Evolutionary conservation across 1,140 invertebrate species (phyloP).

Genomic region (Zaprionus camerounensis): DNA sequence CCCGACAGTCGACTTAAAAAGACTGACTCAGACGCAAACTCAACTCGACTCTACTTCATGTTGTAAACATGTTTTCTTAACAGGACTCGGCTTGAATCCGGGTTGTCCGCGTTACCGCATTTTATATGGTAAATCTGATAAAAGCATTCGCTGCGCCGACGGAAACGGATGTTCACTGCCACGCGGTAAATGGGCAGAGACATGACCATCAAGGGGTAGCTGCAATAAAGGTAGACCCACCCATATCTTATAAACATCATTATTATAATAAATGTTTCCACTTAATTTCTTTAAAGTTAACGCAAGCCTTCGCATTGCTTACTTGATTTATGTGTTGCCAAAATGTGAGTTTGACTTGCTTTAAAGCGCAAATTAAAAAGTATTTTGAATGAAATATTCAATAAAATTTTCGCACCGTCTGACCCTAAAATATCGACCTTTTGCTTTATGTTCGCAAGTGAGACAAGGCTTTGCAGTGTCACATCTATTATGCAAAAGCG

Average conservation of each 20-base stretch:
- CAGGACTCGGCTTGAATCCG: conserved; percentile 27
- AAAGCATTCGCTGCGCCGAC: conserved; percentile 75
- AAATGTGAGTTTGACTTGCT: conserved; percentile 48
- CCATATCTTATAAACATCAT: not conserved
- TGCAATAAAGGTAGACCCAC: not conserved
- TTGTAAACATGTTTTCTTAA: conserved; percentile 55
- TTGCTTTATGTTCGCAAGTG: conserved; percentile 6
- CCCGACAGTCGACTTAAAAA: conserved; percentile 25
- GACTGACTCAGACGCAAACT: conserved; percentile 8
- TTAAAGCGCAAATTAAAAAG: conserved; percentile 70
- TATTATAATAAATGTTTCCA: conserved; percentile 3
- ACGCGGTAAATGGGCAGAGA: conserved; percentile 66
- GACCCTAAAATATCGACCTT: conserved; percentile 47
- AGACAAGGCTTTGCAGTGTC: conserved; percentile 19
- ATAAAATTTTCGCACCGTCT: conserved; percentile 46
- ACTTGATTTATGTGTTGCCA: conserved; percentile 62
- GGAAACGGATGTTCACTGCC: conserved; percentile 80
- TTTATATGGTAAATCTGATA: conserved; percentile 74
- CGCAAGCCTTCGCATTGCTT: not conserved
- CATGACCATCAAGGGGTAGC: conserved; percentile 43
- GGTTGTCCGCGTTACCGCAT: conserved; percentile 31
- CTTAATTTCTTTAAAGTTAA: not conserved
- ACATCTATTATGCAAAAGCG: conserved; percentile 56
- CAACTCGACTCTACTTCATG: conserved; percentile 9
- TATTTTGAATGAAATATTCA: conserved; percentile 70